phyloP scores from a whole-genome alignment of 2,888 invertebrate genomes.

The Lepetodrilus schrolli region DNA sequence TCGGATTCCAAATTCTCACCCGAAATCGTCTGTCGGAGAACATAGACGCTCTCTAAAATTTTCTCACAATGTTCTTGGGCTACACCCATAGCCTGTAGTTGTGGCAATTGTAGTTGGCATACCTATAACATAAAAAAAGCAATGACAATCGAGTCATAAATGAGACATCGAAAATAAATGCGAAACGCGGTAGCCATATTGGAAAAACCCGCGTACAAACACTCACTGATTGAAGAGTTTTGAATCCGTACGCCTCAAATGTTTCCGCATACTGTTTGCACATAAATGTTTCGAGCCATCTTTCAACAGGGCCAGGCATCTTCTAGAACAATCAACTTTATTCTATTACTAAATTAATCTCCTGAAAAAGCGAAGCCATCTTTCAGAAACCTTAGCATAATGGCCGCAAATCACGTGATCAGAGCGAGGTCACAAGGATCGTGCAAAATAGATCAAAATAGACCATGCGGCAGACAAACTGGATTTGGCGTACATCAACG shows the following conservation, averaged over 20 bases:
- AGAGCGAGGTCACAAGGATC: conserved; percentile 38
- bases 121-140: conserved; percentile 56
- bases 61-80: conserved; percentile 66
- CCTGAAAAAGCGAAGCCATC: conserved; percentile 45
- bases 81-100: conserved; percentile 68
- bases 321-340: conserved; percentile 36
- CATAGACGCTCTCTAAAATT: conserved; percentile 67
- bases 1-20: conserved; percentile 51
- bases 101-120: conserved; percentile 64
- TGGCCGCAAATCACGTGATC: conserved; percentile 72
- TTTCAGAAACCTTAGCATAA: conserved; percentile 65
- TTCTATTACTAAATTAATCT: conserved; percentile 33
- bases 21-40: conserved; percentile 64
- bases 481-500: not conserved
- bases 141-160: not conserved
- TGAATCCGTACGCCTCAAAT: conserved; percentile 68
- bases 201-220: conserved; percentile 34
- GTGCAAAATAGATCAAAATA: conserved; percentile 26
- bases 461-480: conserved; percentile 10
- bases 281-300: conserved; percentile 72
- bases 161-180: conserved; percentile 27
- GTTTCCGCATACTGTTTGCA: conserved; percentile 69
- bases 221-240: conserved; percentile 71
- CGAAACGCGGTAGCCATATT: conserved; percentile 45
- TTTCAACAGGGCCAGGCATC: conserved; percentile 68